A percentile compares a stretch with the other conserved stretches of the same genome.
phyloP scores from a whole-genome alignment of 2,797 vertebrate species.

The Spheniscus humboldti region DNA sequence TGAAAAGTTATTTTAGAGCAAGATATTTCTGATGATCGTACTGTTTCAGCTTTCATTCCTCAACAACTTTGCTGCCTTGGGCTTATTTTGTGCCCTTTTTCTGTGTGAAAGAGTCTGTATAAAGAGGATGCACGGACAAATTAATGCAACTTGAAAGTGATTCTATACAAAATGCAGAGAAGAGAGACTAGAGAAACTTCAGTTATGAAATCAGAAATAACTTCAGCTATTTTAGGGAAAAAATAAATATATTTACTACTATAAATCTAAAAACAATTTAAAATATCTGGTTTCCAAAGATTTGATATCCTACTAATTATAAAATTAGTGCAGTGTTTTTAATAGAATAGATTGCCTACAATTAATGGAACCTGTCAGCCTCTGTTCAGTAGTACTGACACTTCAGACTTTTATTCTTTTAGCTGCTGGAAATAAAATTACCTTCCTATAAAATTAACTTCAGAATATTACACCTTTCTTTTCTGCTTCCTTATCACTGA shows the following conservation, averaged over 20 bases:
- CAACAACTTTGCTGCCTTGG: background rate
- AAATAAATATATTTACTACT: background rate
- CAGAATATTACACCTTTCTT: background rate
- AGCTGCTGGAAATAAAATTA: background rate
- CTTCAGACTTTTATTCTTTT: background rate
- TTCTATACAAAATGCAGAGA: background rate
- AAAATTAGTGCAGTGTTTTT: background rate
- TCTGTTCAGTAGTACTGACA: background rate
- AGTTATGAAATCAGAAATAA: background rate
- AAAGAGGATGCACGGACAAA: background rate
- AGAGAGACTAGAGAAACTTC: background rate
- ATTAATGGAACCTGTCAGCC: background rate
- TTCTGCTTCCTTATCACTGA: background rate
- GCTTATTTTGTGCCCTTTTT: background rate
- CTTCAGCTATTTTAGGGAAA: background rate
- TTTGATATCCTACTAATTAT: background rate
- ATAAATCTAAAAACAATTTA: background rate
- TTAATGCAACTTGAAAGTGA: background rate
- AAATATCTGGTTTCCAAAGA: background rate
- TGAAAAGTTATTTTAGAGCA: background rate
- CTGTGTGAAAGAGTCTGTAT: background rate
- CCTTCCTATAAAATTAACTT: background rate
- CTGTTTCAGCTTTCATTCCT: background rate
- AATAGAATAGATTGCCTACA: background rate
- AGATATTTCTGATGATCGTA: background rate